A percentile compares a stretch with the other conserved stretches of the same genome.
phyloP scores from a whole-genome alignment of 1,140 invertebrate species.

The Periplaneta americana region DNA sequence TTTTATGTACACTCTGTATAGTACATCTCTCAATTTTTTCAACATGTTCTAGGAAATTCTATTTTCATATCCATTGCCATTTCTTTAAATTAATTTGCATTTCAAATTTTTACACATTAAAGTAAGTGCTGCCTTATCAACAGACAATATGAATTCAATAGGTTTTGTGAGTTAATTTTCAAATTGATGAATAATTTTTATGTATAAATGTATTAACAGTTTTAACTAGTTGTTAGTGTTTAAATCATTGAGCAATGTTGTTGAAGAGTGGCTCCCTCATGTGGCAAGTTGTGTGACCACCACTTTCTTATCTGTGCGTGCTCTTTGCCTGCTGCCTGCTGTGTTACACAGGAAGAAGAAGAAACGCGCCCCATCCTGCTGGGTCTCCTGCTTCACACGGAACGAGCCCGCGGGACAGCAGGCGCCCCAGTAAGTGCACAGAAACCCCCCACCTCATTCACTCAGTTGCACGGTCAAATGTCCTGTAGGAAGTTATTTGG shows the following conservation, averaged over 20 bases:
- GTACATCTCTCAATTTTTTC: too few relatives aligned
- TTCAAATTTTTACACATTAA: too few relatives aligned
- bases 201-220: too few relatives aligned
- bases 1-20: too few relatives aligned
- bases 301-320: neutral
- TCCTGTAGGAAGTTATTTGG: neutral
- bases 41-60: too few relatives aligned
- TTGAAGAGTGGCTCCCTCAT: neutral
- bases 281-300: neutral
- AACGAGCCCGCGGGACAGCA: conserved; percentile 1
- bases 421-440: conserved; percentile 11
- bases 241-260: too few relatives aligned
- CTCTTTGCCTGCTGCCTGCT: neutral
- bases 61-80: too few relatives aligned
- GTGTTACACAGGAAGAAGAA: conserved; percentile 14
- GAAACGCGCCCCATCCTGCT: conserved; percentile 7
- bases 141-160: too few relatives aligned
- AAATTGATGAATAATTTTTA: neutral
- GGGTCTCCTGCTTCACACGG: conserved; percentile 10
- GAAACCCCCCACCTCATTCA: neutral
- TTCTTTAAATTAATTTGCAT: too few relatives aligned
- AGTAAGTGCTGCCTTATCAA: too few relatives aligned
- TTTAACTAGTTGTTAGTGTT: too few relatives aligned
- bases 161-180: too few relatives aligned
- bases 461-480: neutral